Percentiles rank a stretch among this genome's conserved stretches.
Evolutionary conservation across 1,140 invertebrate species (phyloP).

Genomic region (Ostrea edulis): DNA sequence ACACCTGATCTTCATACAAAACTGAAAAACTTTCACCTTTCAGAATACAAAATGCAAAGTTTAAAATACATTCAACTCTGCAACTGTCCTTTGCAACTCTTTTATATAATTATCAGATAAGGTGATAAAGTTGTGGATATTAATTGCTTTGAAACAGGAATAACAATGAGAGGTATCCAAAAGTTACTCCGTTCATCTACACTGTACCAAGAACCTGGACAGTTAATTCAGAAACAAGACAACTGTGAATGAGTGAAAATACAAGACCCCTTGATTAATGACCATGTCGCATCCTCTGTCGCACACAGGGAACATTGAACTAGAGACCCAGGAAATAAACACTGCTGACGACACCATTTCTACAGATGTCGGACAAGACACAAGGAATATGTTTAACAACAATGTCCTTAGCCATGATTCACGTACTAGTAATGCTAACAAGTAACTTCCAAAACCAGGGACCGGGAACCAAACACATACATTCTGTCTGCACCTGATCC

Average conservation of each 20-base stretch:
- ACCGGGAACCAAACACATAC: too few species aligned
- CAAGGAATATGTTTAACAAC: not conserved
- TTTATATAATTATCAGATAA: too few species aligned
- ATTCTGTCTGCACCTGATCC: not conserved
- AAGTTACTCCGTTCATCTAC: not conserved
- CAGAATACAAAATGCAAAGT: too few species aligned
- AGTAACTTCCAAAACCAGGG: not conserved
- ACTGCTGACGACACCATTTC: not conserved
- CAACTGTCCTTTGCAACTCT: too few species aligned
- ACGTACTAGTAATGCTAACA: not conserved
- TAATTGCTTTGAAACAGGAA: not conserved
- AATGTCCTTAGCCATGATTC: not conserved
- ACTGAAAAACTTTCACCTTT: too few species aligned
- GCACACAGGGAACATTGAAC: constrained; percentile 13
- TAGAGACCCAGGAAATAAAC: not conserved
- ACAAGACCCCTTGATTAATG: constrained; percentile 20
- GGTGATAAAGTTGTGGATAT: too few species aligned
- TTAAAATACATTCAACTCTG: too few species aligned
- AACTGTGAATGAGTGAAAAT: not conserved
- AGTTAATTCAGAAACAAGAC: not conserved
- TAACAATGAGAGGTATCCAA: not conserved
- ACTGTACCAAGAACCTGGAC: not conserved
- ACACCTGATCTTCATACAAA: too few species aligned
- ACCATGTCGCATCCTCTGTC: not conserved
- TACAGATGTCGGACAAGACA: not conserved